These are phyloP conservation scores for Tragopan temminckii DNA, from an alignment of 2,797 vertebrate species.

Conservation along the genomic window DNA sequence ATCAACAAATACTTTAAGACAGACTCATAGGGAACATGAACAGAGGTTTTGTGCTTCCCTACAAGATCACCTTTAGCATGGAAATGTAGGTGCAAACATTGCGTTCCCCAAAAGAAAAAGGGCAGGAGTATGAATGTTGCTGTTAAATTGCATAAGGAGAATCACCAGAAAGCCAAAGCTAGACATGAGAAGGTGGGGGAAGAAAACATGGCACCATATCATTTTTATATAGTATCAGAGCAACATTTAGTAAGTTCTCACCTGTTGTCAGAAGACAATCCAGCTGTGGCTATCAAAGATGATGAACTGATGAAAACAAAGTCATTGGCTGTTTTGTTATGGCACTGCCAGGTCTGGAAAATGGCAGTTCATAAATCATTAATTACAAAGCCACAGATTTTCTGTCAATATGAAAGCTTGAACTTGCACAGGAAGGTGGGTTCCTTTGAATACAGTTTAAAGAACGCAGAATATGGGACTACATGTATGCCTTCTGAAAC, in stretches of 20 bases:
- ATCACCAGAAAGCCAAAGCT: not conserved
- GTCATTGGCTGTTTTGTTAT: constrained; percentile 97
- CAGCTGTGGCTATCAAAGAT: constrained; percentile 95
- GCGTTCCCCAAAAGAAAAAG: fast-evolving
- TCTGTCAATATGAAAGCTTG: not conserved
- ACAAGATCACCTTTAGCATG: not conserved
- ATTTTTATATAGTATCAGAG: not conserved
- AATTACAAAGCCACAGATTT: not conserved
- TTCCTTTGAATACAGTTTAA: not conserved
- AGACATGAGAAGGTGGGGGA: not conserved
- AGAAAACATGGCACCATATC: not conserved
- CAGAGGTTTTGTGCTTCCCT: not conserved
- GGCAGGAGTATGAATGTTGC: not conserved
- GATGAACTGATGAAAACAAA: constrained; percentile 98
- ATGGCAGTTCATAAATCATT: constrained; percentile 57
- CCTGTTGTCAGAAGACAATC: constrained; percentile 96
- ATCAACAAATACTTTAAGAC: not conserved
- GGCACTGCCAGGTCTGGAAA: constrained; percentile 94
- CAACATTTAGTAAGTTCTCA: constrained; percentile 65
- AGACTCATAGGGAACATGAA: not conserved
- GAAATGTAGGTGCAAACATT: not conserved
- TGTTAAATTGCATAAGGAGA: not conserved
- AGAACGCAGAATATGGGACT: not conserved
- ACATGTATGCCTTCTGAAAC: not conserved
- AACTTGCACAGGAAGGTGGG: not conserved